These are phyloP conservation scores for Drosophila micromelanica DNA, from an alignment of 1,140 invertebrate genomes.

Conservation along the genomic window DNA sequence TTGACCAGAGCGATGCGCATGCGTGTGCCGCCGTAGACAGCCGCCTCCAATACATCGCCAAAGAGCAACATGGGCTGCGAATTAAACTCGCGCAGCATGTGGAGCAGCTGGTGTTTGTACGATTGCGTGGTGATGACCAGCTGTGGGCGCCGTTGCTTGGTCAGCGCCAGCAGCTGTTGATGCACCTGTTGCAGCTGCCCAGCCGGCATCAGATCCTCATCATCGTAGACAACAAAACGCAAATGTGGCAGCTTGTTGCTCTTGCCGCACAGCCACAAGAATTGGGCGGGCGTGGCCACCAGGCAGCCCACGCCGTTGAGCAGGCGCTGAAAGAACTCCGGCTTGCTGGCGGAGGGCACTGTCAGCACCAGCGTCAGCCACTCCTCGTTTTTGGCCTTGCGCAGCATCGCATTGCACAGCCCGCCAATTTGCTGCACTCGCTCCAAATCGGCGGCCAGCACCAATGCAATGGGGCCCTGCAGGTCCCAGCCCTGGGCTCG, in stretches of 20 bases:
- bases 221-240: conserved; percentile 46
- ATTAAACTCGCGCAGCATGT: conserved; percentile 17
- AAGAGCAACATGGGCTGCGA: conserved; percentile 42
- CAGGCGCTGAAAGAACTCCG: conserved; percentile 33
- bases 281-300: conserved; percentile 53
- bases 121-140: conserved; percentile 44
- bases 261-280: conserved; percentile 29
- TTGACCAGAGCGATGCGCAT: conserved; percentile 21
- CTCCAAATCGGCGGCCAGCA: conserved; percentile 32
- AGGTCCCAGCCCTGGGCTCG: not conserved
- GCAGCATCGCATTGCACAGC: conserved; percentile 39
- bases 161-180: not conserved
- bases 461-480: conserved; percentile 31
- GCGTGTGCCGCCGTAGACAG: conserved; percentile 41
- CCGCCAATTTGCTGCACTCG: conserved; percentile 33
- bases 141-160: conserved; percentile 25
- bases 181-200: conserved; percentile 7
- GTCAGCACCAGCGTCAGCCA: conserved; percentile 22
- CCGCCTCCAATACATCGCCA: conserved; percentile 61
- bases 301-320: conserved; percentile 50
- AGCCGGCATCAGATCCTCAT: conserved; percentile 49
- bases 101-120: conserved; percentile 15
- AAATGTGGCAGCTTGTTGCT: conserved; percentile 21
- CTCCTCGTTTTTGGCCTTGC: conserved; percentile 7
- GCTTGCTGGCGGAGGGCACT: conserved; percentile 18